phyloP scores from a whole-genome alignment of 2,888 invertebrate genomes.

The Drosophila siamana region DNA sequence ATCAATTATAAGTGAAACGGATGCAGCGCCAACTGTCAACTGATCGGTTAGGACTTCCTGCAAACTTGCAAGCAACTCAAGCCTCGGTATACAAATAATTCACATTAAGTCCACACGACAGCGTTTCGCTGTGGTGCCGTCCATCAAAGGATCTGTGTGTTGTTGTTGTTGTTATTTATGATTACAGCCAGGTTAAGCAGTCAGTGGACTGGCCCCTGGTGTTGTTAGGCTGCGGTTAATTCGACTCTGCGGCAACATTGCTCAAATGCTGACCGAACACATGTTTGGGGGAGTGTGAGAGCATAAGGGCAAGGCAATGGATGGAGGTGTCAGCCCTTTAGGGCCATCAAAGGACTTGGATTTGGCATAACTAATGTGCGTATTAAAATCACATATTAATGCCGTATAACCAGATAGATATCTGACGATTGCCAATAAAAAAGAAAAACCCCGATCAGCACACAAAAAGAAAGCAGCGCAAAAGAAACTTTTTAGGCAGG shows the following conservation, averaged over 20 bases:
- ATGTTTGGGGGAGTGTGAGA: slow-evolving; percentile 16
- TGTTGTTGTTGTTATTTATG: slow-evolving; percentile 68
- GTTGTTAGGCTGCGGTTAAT: slow-evolving; percentile 17
- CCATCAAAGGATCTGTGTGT: slow-evolving; percentile 57
- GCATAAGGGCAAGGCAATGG: slow-evolving; percentile 7
- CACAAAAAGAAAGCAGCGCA: slow-evolving; percentile 29
- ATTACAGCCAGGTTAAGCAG: slow-evolving; percentile 48
- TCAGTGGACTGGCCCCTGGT: background rate
- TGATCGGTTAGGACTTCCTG: slow-evolving; percentile 35
- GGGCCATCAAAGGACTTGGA: slow-evolving; percentile 65
- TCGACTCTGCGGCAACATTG: slow-evolving; percentile 28
- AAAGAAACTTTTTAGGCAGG: slow-evolving; percentile 50
- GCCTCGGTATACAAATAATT: slow-evolving; percentile 75
- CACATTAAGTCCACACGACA: slow-evolving; percentile 55
- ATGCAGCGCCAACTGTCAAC: slow-evolving; percentile 60
- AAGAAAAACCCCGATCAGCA: slow-evolving; percentile 37
- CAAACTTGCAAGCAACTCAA: slow-evolving; percentile 33
- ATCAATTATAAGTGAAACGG: slow-evolving; percentile 54
- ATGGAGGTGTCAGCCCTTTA: slow-evolving; percentile 56
- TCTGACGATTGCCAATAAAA: slow-evolving; percentile 55
- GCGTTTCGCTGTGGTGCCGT: slow-evolving; percentile 30
- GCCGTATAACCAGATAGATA: slow-evolving; percentile 35
- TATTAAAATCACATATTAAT: slow-evolving; percentile 75
- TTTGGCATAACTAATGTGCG: slow-evolving; percentile 70
- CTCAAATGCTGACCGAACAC: slow-evolving; percentile 25